Conservation (phyloP, 2,113 vertebrate genomes). For the Cygnus atratus region DNA sequence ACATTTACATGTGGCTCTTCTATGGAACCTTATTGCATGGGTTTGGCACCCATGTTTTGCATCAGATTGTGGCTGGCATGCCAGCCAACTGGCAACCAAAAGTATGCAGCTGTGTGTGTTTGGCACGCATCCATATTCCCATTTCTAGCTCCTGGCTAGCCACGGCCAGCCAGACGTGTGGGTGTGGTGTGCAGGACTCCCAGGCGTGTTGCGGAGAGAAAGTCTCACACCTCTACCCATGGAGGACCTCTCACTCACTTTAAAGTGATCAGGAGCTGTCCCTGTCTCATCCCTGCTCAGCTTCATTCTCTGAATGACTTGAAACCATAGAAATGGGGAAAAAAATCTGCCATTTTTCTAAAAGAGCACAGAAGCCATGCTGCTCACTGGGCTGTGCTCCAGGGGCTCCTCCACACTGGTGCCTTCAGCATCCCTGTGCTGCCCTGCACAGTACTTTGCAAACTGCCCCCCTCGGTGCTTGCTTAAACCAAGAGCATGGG, state of each 20-base stretch:
- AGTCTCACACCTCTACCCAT: background rate
- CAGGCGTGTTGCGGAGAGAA: background rate
- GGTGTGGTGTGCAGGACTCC: fast-evolving
- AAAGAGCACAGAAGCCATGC: background rate
- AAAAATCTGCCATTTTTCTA: background rate
- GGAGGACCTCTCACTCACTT: background rate
- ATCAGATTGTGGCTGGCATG: background rate
- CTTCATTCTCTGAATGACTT: background rate
- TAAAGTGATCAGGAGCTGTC: background rate
- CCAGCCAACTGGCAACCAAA: background rate
- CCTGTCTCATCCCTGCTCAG: background rate
- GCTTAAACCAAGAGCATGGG: background rate
- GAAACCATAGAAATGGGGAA: background rate
- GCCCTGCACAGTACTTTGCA: background rate
- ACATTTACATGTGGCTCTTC: background rate
- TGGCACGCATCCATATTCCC: background rate
- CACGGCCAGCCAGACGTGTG: fast-evolving
- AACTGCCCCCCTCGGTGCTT: background rate
- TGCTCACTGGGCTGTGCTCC: fast-evolving
- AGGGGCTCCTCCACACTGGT: fast-evolving
- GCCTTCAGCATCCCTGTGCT: fast-evolving
- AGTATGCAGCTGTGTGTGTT: background rate
- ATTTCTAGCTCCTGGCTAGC: background rate
- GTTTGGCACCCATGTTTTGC: background rate
- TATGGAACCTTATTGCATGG: background rate